Conservation (phyloP, 2,888 invertebrate species). For the Escarpia spicata region DNA sequence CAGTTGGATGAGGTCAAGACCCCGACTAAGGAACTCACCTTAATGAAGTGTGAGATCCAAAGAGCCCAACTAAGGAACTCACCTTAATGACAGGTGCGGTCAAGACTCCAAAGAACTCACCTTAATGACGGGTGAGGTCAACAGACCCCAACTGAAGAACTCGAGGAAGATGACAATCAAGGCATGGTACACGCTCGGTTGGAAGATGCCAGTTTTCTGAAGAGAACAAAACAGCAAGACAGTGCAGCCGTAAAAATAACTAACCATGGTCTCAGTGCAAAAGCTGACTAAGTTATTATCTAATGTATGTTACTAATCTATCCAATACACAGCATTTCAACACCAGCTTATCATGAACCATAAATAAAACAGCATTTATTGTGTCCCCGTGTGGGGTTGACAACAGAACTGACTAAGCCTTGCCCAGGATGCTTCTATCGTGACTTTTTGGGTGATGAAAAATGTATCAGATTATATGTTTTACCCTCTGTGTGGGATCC, state of each 20-base stretch:
- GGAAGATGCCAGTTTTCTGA: constrained; percentile 52
- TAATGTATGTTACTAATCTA: background rate
- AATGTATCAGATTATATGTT: too few species aligned
- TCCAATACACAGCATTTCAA: background rate
- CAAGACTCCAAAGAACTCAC: constrained; percentile 67
- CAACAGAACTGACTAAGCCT: too few species aligned
- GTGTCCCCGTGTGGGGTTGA: too few species aligned
- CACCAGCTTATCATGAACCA: background rate
- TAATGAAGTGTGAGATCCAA: constrained; percentile 92
- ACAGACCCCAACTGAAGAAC: constrained; percentile 99
- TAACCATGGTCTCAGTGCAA: background rate
- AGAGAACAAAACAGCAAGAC: constrained; percentile 34
- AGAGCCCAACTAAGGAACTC: constrained; percentile 56
- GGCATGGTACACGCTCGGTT: constrained; percentile 96
- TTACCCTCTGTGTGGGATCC: too few species aligned
- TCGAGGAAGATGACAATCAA: constrained; percentile 98
- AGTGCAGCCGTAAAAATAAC: background rate
- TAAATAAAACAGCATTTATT: background rate
- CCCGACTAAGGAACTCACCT: constrained; percentile 67
- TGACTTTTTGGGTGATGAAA: too few species aligned
- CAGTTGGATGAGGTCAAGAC: too few species aligned
- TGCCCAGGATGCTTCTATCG: too few species aligned
- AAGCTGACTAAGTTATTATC: too few species aligned
- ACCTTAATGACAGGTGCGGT: constrained; percentile 96
- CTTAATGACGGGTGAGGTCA: constrained; percentile 96